Conservation (phyloP, 2,113 vertebrate species). For the Hassar affinis region DNA sequence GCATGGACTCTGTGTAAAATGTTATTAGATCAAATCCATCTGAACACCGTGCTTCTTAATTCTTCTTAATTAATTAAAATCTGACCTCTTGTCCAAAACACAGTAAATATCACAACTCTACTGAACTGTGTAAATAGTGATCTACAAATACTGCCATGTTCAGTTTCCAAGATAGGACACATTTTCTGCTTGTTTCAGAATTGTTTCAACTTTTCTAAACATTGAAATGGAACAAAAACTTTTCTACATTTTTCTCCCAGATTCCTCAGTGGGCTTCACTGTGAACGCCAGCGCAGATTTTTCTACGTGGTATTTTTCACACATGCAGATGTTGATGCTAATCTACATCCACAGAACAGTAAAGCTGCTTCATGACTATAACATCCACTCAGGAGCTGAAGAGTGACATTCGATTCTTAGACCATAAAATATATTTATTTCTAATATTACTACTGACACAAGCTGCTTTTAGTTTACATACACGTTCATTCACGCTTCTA, state of each 20-base stretch:
- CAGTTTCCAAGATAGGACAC: neutral
- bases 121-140: neutral
- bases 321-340: neutral
- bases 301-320: neutral
- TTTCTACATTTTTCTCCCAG: no score
- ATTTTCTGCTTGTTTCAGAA: neutral
- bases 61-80: neutral
- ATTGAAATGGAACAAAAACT: no score
- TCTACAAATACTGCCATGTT: neutral
- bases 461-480: neutral
- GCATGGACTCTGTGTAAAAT: neutral
- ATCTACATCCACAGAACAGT: neutral
- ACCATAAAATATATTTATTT: no score
- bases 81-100: neutral
- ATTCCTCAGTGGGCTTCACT: neutral
- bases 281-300: neutral
- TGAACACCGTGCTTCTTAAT: neutral
- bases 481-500: neutral
- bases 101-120: neutral
- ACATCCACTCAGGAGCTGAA: neutral
- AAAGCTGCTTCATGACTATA: neutral
- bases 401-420: neutral
- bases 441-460: neutral
- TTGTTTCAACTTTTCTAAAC: neutral
- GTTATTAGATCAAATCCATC: neutral